A percentile compares a stretch with the other conserved stretches of the same genome.
These are phyloP conservation scores for Corythucha ciliata DNA, from an alignment of 2,888 invertebrate species.

Conservation along the genomic window DNA sequence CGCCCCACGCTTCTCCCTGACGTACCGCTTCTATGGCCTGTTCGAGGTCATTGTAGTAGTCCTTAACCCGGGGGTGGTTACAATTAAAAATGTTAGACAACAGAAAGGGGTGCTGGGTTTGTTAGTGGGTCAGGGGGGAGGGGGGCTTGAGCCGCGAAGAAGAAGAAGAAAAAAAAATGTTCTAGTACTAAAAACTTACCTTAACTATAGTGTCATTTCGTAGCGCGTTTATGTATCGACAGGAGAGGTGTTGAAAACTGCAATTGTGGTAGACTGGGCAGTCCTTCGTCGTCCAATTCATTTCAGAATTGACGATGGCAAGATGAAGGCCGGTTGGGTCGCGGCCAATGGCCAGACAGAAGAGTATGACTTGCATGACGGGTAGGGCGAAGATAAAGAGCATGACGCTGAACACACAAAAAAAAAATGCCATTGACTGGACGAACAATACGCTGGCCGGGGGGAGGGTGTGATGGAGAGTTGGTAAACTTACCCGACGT, in stretches of 20 bases:
- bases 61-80: slow-evolving; percentile 23
- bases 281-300: slow-evolving; percentile 42
- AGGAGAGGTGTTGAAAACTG: slow-evolving; percentile 61
- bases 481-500: slow-evolving; percentile 56
- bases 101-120: too few species aligned
- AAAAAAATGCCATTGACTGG: neutral
- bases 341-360: slow-evolving; percentile 83
- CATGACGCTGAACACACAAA: slow-evolving; percentile 53
- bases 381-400: slow-evolving; percentile 87
- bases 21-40: slow-evolving; percentile 56
- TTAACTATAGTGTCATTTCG: slow-evolving; percentile 63
- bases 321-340: slow-evolving; percentile 73
- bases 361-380: slow-evolving; percentile 88
- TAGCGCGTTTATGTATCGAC: slow-evolving; percentile 67
- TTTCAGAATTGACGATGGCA: slow-evolving; percentile 67
- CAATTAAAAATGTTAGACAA: neutral
- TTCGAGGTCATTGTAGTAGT: slow-evolving; percentile 38
- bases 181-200: slow-evolving; percentile 41
- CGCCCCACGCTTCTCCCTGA: slow-evolving; percentile 64
- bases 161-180: neutral
- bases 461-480: too few species aligned
- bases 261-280: slow-evolving; percentile 52
- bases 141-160: too few species aligned
- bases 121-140: too few species aligned
- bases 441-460: too few species aligned